These are phyloP conservation scores for Paramormyrops hopkinsi DNA, from an alignment of 2,797 vertebrate species.

Conservation along the genomic window DNA sequence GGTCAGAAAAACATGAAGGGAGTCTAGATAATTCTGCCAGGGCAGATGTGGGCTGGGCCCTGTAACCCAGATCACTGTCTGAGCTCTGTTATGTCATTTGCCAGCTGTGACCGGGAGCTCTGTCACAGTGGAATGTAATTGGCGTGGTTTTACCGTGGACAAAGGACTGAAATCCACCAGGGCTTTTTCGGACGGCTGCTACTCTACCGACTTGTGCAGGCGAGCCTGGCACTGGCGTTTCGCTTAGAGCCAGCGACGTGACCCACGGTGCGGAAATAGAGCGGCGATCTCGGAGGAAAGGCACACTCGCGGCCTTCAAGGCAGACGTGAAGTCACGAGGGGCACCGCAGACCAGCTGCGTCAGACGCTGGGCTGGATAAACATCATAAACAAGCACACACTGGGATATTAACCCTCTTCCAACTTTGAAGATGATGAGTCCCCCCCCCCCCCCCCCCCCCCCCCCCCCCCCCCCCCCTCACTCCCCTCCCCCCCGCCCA, in stretches of 20 bases:
- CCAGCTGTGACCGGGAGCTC: background rate
- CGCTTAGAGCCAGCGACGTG: background rate
- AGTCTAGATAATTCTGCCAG: background rate
- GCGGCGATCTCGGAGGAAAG: background rate
- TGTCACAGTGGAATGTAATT: background rate
- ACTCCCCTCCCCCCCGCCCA: too few species aligned
- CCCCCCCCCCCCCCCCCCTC: background rate
- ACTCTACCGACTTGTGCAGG: background rate
- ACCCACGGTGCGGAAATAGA: background rate
- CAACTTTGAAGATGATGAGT: background rate
- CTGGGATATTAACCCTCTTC: background rate
- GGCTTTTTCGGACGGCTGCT: background rate
- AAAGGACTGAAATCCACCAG: background rate
- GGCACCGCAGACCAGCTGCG: background rate
- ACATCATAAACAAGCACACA: background rate
- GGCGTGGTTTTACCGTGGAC: background rate
- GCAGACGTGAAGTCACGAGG: background rate
- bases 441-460: background rate
- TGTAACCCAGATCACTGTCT: slow-evolving; percentile 4
- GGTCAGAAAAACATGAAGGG: background rate
- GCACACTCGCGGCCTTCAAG: background rate
- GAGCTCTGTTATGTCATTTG: slow-evolving; percentile 7
- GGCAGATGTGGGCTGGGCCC: background rate
- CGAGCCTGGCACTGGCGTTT: background rate
- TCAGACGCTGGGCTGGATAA: background rate